phyloP scores from a whole-genome alignment of 2,888 invertebrate genomes.

The Galerucella pusilla region DNA sequence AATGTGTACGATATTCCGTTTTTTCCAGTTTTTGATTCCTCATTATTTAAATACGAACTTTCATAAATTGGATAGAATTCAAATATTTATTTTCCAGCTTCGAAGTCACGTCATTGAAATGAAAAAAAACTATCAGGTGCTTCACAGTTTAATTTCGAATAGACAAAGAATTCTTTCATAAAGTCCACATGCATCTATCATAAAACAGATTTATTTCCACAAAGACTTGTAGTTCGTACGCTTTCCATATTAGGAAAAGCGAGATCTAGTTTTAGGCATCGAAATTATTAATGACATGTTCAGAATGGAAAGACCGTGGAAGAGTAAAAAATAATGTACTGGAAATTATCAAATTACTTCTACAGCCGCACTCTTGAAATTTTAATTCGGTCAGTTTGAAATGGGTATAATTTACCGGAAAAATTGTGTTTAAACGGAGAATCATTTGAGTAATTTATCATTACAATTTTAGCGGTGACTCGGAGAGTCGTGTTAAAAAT shows the following conservation, averaged over 20 bases:
- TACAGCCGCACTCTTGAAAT: conserved; percentile 38
- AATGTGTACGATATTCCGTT: no score
- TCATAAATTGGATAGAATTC: no score
- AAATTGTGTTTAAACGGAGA: conserved; percentile 37
- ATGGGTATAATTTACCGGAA: conserved; percentile 39
- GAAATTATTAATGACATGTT: conserved; percentile 16
- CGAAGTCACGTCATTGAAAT: not conserved
- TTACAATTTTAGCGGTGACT: not conserved
- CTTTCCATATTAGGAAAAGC: not conserved
- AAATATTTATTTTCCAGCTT: no score
- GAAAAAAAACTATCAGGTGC: not conserved
- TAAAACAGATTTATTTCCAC: conserved; percentile 1
- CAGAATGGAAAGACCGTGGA: conserved; percentile 7
- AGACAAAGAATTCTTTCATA: not conserved
- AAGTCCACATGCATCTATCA: conserved; percentile 1
- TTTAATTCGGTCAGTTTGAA: conserved; percentile 38
- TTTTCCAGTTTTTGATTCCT: no score
- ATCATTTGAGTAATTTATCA: conserved; percentile 40
- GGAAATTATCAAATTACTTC: conserved; percentile 37
- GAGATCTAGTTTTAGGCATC: conserved; percentile 12
- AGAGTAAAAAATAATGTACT: conserved; percentile 33
- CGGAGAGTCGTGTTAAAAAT: no score
- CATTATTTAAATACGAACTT: no score
- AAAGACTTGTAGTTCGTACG: not conserved
- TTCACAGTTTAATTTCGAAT: not conserved